These are phyloP conservation scores for Pegoplata infirma DNA, from an alignment of 2,888 invertebrate species.

Conservation along the genomic window DNA sequence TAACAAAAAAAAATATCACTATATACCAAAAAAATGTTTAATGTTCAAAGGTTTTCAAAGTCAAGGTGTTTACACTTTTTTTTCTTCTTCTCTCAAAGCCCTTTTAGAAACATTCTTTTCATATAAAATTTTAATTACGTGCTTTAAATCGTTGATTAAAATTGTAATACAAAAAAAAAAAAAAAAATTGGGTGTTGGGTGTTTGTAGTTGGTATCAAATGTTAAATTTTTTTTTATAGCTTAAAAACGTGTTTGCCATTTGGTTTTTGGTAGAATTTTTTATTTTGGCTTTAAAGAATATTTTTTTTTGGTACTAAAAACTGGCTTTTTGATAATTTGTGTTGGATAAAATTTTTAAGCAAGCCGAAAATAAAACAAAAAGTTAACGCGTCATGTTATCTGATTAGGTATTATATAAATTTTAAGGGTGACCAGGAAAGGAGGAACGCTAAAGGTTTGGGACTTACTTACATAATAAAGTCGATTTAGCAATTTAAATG, in stretches of 20 bases:
- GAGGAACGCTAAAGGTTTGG: no score
- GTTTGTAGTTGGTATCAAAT: neutral
- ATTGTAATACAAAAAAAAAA: conserved; percentile 10
- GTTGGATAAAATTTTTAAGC: conserved; percentile 1
- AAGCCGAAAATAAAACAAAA: conserved; percentile 1
- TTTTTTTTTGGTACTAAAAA: neutral
- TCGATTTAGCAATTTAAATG: no score
- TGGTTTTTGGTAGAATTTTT: neutral
- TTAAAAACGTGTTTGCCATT: conserved; percentile 30
- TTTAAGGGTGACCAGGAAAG: conserved; percentile 7
- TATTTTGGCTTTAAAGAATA: neutral
- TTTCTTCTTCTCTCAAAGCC: conserved; percentile 64
- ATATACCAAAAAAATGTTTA: neutral
- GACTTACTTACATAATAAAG: no score
- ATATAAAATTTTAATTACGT: conserved; percentile 63
- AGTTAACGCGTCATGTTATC: conserved; percentile 19
- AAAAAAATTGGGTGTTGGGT: conserved; percentile 3
- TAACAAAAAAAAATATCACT: neutral
- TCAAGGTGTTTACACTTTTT: conserved; percentile 49
- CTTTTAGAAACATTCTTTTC: neutral
- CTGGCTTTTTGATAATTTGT: neutral
- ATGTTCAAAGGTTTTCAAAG: conserved; percentile 43
- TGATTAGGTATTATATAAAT: conserved; percentile 17
- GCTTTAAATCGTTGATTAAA: conserved; percentile 62
- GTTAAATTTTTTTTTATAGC: conserved; percentile 9